Base-by-base conservation (phyloP, 2,888 invertebrate genomes). In the Sinhomidia bicolor region DNA sequence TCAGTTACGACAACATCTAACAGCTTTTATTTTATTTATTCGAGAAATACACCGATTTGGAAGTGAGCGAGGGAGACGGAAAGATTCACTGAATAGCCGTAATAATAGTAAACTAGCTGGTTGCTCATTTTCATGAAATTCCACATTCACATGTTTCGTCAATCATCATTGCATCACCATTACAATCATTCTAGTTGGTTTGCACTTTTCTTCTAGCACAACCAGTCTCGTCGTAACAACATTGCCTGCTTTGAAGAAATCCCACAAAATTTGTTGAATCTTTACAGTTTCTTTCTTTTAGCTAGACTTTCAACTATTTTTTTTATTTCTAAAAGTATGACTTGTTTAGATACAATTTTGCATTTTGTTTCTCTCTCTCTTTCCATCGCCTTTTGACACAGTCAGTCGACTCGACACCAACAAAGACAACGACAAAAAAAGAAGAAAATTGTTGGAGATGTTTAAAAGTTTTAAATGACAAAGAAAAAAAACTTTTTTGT, bases 381-480 rank as follows among this genome's bases (percentile, higher is more conserved):
- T n/a, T 20, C 12, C 51, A 17, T 20, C 44, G 47, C 51, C 23
- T 78, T 78, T 74, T 74, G 74, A 74, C 74, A 68, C 65, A 29
- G n/a, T 36, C 65, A 29, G n/a, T 36, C 36, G 44, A 41, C 7
- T 29, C 29, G 76, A 76, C 78, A 57, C 36, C 54, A 78, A 57
- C 78, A 54, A 78, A 78, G 54, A 17, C 78, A 57, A 78, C 54
- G 23, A 32, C 36, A n/a, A 74, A 47, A 78, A 57, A 7, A 54
- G 29, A 78, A 78, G 12, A 54, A 26, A 51, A 54, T 36, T 57
- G 51, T 51, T 76, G n/a, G 36, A 26, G 26, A 23, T 74, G 41
- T 57, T 78, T 78, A 78, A 78, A 78, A 78, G 57, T 78, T 78
- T 78, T 78, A 78, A 78, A 78, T 78, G 78, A 78, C 78, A 78